Conservation (phyloP, 2,888 invertebrate species). For the Suillia variegata region DNA sequence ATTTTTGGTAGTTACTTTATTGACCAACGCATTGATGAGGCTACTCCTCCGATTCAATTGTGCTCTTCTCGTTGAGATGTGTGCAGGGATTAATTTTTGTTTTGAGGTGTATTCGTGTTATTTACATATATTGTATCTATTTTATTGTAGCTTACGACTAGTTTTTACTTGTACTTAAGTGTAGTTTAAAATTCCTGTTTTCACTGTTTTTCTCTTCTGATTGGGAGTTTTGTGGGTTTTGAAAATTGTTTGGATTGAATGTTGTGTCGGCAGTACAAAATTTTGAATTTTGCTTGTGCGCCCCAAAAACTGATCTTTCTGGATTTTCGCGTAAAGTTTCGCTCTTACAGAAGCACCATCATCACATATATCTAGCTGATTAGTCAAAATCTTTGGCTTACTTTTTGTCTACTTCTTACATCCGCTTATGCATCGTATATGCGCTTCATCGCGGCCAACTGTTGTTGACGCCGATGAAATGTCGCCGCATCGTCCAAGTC, state of each 20-base stretch:
- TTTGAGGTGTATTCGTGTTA: constrained; percentile 18
- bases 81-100: neutral
- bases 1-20: too few species aligned
- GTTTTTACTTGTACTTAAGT: constrained; percentile 43
- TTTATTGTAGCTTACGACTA: constrained; percentile 5
- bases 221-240: constrained; percentile 13
- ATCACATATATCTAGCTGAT: too few species aligned
- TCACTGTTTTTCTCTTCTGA: too few species aligned
- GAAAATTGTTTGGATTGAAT: neutral
- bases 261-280: constrained; percentile 26
- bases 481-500: constrained; percentile 65
- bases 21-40: too few species aligned
- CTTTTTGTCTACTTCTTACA: neutral
- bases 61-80: too few species aligned
- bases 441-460: constrained; percentile 34
- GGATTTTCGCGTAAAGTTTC: neutral
- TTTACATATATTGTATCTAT: too few species aligned
- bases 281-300: constrained; percentile 33
- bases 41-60: too few species aligned
- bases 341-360: too few species aligned
- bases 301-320: neutral
- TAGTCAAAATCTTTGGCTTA: too few species aligned
- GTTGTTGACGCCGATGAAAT: constrained; percentile 62
- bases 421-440: constrained; percentile 6
- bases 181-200: constrained; percentile 47